These are phyloP conservation scores for Drosophila persimilis DNA, from an alignment of 1,140 invertebrate species.

Conservation along the genomic window DNA sequence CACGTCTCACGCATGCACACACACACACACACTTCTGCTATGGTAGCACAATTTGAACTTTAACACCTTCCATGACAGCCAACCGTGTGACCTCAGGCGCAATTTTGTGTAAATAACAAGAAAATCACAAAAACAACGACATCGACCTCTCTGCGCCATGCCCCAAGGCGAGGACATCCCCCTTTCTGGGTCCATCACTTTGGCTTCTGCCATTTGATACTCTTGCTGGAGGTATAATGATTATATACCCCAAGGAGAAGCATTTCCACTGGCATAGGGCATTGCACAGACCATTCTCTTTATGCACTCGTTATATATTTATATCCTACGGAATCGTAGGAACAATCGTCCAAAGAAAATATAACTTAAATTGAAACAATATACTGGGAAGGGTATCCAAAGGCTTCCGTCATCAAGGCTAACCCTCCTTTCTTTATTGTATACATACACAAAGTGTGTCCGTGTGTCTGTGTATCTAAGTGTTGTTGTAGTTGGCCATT, in stretches of 20 bases:
- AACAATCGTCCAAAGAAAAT: neutral
- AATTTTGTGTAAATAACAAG: constrained; percentile 81
- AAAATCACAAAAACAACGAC: constrained; percentile 72
- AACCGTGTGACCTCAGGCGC: constrained; percentile 70
- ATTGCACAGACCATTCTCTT: too few species aligned
- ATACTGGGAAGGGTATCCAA: too few species aligned
- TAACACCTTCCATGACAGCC: constrained; percentile 78
- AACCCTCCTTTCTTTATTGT: constrained; percentile 38
- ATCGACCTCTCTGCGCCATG: constrained; percentile 32
- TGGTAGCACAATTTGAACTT: constrained; percentile 73
- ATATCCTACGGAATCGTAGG: too few species aligned
- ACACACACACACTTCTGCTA: constrained; percentile 5
- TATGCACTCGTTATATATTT: too few species aligned
- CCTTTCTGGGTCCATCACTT: constrained; percentile 15
- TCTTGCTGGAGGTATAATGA: too few species aligned
- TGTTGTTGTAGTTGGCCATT: constrained; percentile 69
- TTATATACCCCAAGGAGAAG: too few species aligned
- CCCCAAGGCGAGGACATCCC: constrained; percentile 26
- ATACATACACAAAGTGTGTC: constrained; percentile 25
- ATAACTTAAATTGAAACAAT: too few species aligned
- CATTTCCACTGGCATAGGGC: too few species aligned
- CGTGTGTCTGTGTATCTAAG: constrained; percentile 18
- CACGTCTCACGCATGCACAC: constrained; percentile 7
- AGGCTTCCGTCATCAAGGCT: too few species aligned
- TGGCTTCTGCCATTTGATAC: too few species aligned